These are phyloP conservation scores for Meiosimyza decipiens DNA, from an alignment of 2,888 invertebrate genomes.

Conservation along the genomic window DNA sequence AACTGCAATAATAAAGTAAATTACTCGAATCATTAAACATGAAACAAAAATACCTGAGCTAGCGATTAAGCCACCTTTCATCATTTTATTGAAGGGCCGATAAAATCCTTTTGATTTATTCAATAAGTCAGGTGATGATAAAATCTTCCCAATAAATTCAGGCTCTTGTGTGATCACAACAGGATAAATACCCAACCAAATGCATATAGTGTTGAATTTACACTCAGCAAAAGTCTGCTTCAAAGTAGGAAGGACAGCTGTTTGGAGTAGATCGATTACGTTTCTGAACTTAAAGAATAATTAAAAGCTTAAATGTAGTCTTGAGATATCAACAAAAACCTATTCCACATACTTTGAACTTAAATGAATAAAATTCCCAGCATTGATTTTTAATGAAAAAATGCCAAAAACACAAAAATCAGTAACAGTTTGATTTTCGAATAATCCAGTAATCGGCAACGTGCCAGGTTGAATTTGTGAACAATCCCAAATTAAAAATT, in stretches of 20 bases:
- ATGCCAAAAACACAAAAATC: no score
- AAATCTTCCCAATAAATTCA: slow-evolving; percentile 41
- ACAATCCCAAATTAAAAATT: no score
- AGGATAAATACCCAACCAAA: slow-evolving; percentile 44
- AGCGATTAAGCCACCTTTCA: slow-evolving; percentile 39
- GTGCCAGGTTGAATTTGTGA: no score
- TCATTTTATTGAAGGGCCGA: slow-evolving; percentile 11
- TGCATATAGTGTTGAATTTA: slow-evolving; percentile 36
- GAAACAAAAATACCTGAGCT: slow-evolving; percentile 35
- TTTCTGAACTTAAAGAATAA: no score
- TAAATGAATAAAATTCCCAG: no score
- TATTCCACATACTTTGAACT: no score
- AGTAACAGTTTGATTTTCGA: no score
- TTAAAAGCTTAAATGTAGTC: no score
- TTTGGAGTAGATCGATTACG: no score
- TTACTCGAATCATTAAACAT: neutral
- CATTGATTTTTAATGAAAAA: no score
- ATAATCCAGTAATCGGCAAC: no score
- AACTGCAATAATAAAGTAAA: neutral
- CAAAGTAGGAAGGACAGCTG: neutral
- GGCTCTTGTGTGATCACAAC: slow-evolving; percentile 44
- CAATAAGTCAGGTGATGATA: slow-evolving; percentile 44
- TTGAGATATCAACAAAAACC: no score
- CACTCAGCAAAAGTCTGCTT: slow-evolving; percentile 30
- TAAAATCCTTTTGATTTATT: slow-evolving; percentile 41